phyloP scores from a whole-genome alignment of 1,140 invertebrate genomes.

The Atta colombica region DNA sequence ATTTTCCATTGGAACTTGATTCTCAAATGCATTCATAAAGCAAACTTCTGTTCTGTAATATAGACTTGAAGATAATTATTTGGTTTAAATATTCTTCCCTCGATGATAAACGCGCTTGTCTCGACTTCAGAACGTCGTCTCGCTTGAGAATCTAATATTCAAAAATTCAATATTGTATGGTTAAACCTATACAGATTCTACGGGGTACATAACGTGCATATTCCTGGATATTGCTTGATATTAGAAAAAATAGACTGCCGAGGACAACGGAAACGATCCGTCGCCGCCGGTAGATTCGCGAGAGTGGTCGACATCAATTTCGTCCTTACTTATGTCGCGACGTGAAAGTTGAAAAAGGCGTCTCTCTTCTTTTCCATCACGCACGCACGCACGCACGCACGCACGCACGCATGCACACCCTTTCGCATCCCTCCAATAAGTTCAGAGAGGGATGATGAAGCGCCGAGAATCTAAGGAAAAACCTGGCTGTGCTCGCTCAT shows the following conservation, averaged over 20 bases:
- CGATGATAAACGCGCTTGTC: not conserved
- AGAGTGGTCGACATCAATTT: constrained; percentile 12
- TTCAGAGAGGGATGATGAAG: constrained; percentile 62
- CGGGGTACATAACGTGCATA: constrained; percentile 38
- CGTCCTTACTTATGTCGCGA: constrained; percentile 39
- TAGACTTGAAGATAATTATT: not conserved
- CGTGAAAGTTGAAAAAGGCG: constrained; percentile 24
- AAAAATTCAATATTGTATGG: constrained; percentile 53
- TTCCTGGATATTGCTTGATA: constrained; percentile 50
- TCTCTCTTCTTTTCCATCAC: constrained; percentile 2
- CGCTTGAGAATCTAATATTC: constrained; percentile 41
- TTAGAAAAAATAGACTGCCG: constrained; percentile 46
- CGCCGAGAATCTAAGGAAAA: constrained; percentile 62
- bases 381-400: not conserved
- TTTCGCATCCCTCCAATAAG: constrained; percentile 52
- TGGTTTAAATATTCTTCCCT: not conserved
- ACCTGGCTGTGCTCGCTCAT: not conserved
- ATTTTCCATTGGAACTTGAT: not conserved
- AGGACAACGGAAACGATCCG: constrained; percentile 8
- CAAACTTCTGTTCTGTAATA: not conserved
- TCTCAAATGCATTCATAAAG: not conserved
- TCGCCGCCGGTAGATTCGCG: constrained; percentile 2
- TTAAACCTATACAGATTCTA: constrained; percentile 33
- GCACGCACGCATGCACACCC: too few species aligned
- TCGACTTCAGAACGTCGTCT: not conserved